Evolutionary conservation across 2,113 vertebrate species (phyloP), one percentile per base, ranked within the genome.

Genomic region (Phrynosoma platyrhinos): DNA sequence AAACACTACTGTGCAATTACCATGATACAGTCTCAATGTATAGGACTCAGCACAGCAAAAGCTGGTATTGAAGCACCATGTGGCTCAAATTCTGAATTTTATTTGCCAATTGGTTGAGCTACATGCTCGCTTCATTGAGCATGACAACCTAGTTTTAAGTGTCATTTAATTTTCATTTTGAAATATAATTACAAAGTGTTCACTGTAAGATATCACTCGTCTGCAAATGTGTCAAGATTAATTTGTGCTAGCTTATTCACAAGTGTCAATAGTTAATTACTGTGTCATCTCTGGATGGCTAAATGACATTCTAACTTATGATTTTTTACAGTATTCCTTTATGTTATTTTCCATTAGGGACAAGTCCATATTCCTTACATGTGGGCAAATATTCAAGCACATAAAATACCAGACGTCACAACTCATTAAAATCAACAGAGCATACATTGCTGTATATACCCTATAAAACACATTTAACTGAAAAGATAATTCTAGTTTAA

Each of bases 101-200:
- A 97, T 97, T 96, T 97, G 95, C 96, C 97, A 93, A 96, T 97
- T 88, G 96, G 96, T 96, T 97, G 96, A 97, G 96, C 95, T 96
- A 97, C 97, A 97, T 96, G 96, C 96, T 97, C 91, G 98, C 98
- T 98, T 98, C 98, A 98, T 97, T 98, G 98, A 98, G 98, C 98
- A 97, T 98, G 98, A 99, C 99, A 99, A 98, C 98, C 98, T 97
- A 98, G 98, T 98, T 99, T 98, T 99, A 99, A 99, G 98, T 99
- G 98, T 99, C 98, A 99, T 99, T 99, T 99, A 98, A 99, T 99
- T 99, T 99, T 99, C 98, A 99, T 99, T 99, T 99, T 99, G 98
- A 99, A 98, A 99, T 99, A 99, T 99, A 99, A 99, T 99, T 99
- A 99, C 98, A 98, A 99, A 99, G 98, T 98, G 98, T 99, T 99